Percentiles rank a stretch among this genome's conserved stretches.
Evolutionary conservation across 2,113 vertebrate genomes (phyloP).

Genomic region (Pipra filicauda): DNA sequence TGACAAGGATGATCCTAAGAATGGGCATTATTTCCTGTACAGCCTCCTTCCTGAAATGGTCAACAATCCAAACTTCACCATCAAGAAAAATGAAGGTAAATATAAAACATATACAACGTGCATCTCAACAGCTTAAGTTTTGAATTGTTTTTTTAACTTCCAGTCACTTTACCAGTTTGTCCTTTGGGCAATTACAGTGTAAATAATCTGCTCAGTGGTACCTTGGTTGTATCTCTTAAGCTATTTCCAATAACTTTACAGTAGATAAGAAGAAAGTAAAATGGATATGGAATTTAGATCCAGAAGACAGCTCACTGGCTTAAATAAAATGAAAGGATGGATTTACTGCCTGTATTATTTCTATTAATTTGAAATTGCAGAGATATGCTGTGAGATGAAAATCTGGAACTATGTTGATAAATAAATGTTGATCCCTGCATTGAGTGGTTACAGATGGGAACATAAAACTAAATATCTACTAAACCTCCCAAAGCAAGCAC

Average conservation of each 20-base stretch:
- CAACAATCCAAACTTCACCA: constrained; percentile 98
- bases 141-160: background rate
- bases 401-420: background rate
- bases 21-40: constrained; percentile 94
- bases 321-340: background rate
- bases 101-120: background rate
- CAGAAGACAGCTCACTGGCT: background rate
- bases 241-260: constrained; percentile 5
- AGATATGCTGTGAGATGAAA: background rate
- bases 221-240: background rate
- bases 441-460: constrained; percentile 19
- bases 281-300: constrained; percentile 1
- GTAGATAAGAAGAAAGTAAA: constrained; percentile 19
- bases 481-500: background rate
- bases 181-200: background rate
- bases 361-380: constrained; percentile 6
- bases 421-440: background rate
- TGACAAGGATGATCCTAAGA: constrained; percentile 95
- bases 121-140: background rate
- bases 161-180: background rate
- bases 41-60: constrained; percentile 92
- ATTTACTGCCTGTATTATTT: constrained; percentile 1
- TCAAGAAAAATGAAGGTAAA: constrained; percentile 94
- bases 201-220: background rate
- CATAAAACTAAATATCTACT: constrained; percentile 37